Percentiles rank a stretch among this genome's conserved stretches.
phyloP scores from a whole-genome alignment of 1,140 invertebrate genomes.

The Drosophila santomea region DNA sequence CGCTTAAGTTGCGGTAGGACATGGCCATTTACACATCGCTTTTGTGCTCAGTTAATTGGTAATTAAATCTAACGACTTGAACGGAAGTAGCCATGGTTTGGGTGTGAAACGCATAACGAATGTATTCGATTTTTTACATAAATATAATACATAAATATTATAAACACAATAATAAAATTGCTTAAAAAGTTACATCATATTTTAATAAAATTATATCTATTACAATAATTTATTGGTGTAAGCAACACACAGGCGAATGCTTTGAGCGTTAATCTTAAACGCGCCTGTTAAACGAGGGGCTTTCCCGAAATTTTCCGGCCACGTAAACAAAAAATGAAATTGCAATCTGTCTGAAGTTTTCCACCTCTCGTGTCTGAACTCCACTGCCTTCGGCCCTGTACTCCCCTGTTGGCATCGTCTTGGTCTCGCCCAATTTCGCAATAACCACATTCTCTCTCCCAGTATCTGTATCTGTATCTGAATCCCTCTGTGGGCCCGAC shows the following conservation, averaged over 20 bases:
- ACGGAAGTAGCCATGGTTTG: constrained; percentile 30
- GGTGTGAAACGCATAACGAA: not conserved
- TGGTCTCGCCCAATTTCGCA: constrained; percentile 33
- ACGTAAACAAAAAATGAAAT: constrained; percentile 45
- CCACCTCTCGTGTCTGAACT: not conserved
- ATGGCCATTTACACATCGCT: constrained; percentile 19
- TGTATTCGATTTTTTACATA: not conserved
- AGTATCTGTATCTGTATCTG: constrained; percentile 1
- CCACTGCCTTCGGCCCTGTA: not conserved
- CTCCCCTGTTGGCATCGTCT: constrained; percentile 16
- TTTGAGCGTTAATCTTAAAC: constrained; percentile 39
- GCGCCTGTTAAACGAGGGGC: constrained; percentile 17
- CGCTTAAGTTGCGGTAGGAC: constrained; percentile 61
- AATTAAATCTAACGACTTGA: constrained; percentile 71
- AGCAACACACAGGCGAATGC: not conserved
- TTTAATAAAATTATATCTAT: too few relatives aligned
- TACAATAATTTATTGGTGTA: not conserved
- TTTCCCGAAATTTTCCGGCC: constrained; percentile 15
- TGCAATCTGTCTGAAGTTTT: constrained; percentile 25
- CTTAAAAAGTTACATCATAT: too few relatives aligned
- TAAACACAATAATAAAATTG: not conserved
- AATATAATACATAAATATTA: not conserved
- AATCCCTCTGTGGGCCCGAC: constrained; percentile 2
- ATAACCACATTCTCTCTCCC: constrained; percentile 14
- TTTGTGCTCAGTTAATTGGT: constrained; percentile 58